Evolutionary conservation across 2,888 invertebrate genomes (phyloP), one percentile per base, ranked within the genome.

Genomic region (Pheosia gnoma): DNA sequence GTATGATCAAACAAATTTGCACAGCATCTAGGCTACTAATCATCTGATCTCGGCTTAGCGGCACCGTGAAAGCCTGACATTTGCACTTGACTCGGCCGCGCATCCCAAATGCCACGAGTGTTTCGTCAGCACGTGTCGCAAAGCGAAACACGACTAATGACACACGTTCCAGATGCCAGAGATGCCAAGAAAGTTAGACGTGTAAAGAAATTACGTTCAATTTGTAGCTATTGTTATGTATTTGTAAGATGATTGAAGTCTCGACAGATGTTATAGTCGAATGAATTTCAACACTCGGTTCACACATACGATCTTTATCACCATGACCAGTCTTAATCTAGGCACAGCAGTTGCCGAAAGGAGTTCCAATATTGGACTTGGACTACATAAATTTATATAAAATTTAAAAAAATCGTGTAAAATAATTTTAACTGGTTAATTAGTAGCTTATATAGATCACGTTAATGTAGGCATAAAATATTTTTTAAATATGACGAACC

Each of bases 21-120:
- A 25, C 25, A 25, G 25, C 25, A 47, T 47, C n/a, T 47, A 1
- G n/a, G 11, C 47, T 47, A n/a, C 47, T 4, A n/a, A 47, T 47
- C 0, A 47, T 47, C 47, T 47, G 9, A n/a, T n/a, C 47, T 47
- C 47, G 8, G 47, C 47, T 47, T 11, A 47, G n/a, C n/a, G 4
- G 47, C 47, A 47, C n/a, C 77, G 80, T 75, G 81, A 83, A 84
- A 85, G 80, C 79, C 66, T 82, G 82, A 77, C 85, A 86, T 87
- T 85, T 80, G 77, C 72, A 74, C 74, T 78, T 78, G 77, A 78
- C 71, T 70, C 59, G 57, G 57, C 53, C 51, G 59, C 53, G 60
- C 70, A 65, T 75, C 67, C 70, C 72, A 85, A 85, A 85, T 85
- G 82, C 71, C 86, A 81, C 68, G 55, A 57, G 69, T 85, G 37